These are phyloP conservation scores for Dusona sp. DNA, from an alignment of 2,888 invertebrate genomes.

Conservation along the genomic window DNA sequence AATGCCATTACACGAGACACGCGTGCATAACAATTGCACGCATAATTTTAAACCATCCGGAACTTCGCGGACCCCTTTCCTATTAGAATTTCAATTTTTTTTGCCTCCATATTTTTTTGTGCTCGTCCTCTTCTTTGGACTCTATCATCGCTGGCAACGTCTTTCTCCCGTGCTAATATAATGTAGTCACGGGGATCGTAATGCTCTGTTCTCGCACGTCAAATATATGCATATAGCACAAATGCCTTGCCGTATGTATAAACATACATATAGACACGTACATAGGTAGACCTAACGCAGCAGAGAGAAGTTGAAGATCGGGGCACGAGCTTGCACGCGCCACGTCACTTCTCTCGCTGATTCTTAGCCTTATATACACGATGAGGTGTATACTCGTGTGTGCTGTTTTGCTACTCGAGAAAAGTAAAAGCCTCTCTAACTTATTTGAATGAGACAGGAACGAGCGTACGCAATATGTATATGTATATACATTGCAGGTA, in stretches of 20 bases:
- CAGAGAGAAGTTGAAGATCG: slow-evolving; percentile 47
- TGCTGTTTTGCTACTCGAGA: slow-evolving; percentile 57
- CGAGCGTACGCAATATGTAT: slow-evolving; percentile 33
- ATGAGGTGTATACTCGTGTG: slow-evolving; percentile 46
- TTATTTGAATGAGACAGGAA: slow-evolving; percentile 69
- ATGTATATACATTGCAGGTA: slow-evolving; percentile 6
- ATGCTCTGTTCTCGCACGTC: slow-evolving; percentile 10
- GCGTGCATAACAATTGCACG: slow-evolving; percentile 62
- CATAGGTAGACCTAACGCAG: slow-evolving; percentile 17
- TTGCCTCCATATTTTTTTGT: slow-evolving; percentile 11
- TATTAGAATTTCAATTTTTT: slow-evolving; percentile 55
- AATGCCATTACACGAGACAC: slow-evolving; percentile 57
- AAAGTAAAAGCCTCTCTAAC: slow-evolving; percentile 66
- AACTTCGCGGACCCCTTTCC: slow-evolving; percentile 35
- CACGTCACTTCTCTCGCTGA: slow-evolving; percentile 64
- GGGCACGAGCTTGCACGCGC: slow-evolving; percentile 68
- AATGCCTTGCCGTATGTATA: not conserved
- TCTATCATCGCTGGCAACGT: slow-evolving; percentile 37
- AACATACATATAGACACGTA: slow-evolving; percentile 14
- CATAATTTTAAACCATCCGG: slow-evolving; percentile 37
- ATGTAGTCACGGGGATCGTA: slow-evolving; percentile 33
- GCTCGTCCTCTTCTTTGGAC: not conserved
- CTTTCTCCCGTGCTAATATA: slow-evolving; percentile 23
- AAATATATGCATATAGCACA: slow-evolving; percentile 1
- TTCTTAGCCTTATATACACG: slow-evolving; percentile 36